Evolutionary conservation across 2,797 vertebrate species (phyloP).

Genomic region (Hydrolagus colliei): DNA sequence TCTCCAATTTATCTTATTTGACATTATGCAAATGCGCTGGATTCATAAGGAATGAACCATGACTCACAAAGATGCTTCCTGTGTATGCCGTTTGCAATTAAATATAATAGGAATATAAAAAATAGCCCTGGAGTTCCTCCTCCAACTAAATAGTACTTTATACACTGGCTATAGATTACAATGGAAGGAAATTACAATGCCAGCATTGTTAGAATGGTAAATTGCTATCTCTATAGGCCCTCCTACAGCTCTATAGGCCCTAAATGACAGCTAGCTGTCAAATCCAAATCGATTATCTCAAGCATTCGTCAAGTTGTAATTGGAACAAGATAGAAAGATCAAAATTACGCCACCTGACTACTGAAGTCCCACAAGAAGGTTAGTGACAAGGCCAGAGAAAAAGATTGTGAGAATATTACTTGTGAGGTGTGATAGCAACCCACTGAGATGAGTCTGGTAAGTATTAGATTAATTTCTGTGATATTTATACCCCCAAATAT

Average conservation of each 20-base stretch:
- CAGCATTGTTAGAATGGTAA: conserved; percentile 1
- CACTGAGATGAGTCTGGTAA: not conserved
- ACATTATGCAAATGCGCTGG: no score
- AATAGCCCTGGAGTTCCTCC: not conserved
- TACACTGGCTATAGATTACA: not conserved
- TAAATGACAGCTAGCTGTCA: no score
- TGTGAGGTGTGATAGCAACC: not conserved
- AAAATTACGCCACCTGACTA: not conserved
- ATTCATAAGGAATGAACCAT: no score
- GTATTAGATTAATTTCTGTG: not conserved
- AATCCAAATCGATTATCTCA: not conserved
- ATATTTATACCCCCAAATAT: not conserved
- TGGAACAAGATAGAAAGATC: not conserved
- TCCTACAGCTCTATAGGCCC: no score
- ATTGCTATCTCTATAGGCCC: not conserved
- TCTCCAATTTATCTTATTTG: no score
- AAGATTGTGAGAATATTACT: not conserved
- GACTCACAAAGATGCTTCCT: not conserved
- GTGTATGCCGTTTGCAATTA: not conserved
- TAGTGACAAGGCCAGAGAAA: not conserved
- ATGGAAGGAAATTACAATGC: not conserved
- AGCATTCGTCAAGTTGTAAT: no score
- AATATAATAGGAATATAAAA: not conserved
- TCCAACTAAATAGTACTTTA: not conserved
- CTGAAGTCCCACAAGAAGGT: not conserved